A percentile compares a stretch with the other conserved stretches of the same genome.
Conservation (phyloP, 2,888 invertebrate genomes). For the Drosophila neotestacea region DNA sequence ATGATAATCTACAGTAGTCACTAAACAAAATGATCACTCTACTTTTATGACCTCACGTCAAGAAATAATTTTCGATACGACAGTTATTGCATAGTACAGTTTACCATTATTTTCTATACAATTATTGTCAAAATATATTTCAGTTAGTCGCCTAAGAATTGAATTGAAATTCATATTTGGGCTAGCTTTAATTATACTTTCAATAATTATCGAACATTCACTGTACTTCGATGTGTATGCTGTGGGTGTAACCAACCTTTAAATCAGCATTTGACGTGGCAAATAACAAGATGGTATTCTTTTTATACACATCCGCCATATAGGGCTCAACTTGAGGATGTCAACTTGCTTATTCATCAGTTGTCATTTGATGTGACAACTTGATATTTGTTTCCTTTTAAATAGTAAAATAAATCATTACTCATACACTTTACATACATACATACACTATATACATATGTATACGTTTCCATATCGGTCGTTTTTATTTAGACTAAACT, state of each 20-base stretch:
- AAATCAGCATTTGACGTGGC: constrained; percentile 38
- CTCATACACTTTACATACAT: too few species aligned
- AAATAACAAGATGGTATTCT: constrained; percentile 30
- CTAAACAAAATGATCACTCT: background rate
- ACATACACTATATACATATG: too few species aligned
- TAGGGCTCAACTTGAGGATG: constrained; percentile 21
- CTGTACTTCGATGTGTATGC: background rate
- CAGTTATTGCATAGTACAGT: too few species aligned
- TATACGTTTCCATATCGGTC: too few species aligned
- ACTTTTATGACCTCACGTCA: background rate
- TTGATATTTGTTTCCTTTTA: background rate
- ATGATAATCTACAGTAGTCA: background rate
- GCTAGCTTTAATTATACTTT: background rate
- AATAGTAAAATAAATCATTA: background rate
- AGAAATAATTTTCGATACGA: too few species aligned
- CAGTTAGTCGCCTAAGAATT: too few species aligned
- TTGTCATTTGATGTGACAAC: constrained; percentile 8
- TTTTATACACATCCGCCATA: constrained; percentile 29
- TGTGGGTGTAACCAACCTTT: background rate
- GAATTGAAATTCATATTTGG: too few species aligned
- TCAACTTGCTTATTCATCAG: constrained; percentile 8
- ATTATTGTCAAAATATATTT: too few species aligned
- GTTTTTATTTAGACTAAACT: too few species aligned
- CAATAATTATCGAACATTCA: background rate
- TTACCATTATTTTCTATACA: too few species aligned